phyloP scores from a whole-genome alignment of 1,140 invertebrate genomes.

The Megalopta genalis region DNA sequence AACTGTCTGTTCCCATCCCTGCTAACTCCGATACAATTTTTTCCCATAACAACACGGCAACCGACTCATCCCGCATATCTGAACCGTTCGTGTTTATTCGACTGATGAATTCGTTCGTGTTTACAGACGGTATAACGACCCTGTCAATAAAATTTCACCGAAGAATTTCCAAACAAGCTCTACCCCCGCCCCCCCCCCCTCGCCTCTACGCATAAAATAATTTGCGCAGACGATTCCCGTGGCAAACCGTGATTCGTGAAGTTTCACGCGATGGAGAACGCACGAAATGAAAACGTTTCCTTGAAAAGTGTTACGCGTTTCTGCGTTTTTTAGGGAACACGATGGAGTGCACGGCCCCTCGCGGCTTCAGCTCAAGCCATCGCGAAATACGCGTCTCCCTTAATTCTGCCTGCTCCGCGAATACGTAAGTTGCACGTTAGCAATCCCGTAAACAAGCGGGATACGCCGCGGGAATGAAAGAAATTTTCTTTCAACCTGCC shows the following conservation, averaged over 20 bases:
- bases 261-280: background rate
- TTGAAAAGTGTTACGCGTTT: background rate
- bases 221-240: background rate
- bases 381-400: background rate
- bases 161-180: no score
- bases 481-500: constrained; percentile 1
- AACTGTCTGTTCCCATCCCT: no score
- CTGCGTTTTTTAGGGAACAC: background rate
- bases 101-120: no score
- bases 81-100: no score
- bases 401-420: background rate
- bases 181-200: no score
- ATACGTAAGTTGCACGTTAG: background rate
- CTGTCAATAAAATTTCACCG: no score
- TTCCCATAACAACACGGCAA: no score
- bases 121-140: no score
- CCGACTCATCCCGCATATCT: no score
- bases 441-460: background rate
- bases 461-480: background rate
- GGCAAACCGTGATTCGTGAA: background rate
- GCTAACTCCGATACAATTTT: no score
- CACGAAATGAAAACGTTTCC: background rate
- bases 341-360: background rate
- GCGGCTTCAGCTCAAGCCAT: background rate
- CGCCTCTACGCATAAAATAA: background rate